Conservation (phyloP, 2,113 vertebrate genomes). For the Lepus europaeus region DNA sequence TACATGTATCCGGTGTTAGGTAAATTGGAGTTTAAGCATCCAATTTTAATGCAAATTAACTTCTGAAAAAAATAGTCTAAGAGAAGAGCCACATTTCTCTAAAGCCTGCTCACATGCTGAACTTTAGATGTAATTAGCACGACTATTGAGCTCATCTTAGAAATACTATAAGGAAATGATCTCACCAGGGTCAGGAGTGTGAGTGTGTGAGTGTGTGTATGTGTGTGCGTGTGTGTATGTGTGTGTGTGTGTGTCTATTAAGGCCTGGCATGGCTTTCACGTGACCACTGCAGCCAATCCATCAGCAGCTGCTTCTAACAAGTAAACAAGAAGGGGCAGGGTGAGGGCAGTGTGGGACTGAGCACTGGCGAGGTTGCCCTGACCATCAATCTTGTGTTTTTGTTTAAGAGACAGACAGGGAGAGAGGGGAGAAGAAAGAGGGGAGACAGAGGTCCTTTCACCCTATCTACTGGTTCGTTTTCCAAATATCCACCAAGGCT, state of each 20-base stretch:
- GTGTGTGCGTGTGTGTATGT: too few relatives aligned
- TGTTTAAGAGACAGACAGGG: too few relatives aligned
- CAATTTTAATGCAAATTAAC: slow-evolving; percentile 80
- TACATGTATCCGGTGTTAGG: slow-evolving; percentile 66
- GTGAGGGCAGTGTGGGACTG: accelerated
- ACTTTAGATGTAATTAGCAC: slow-evolving; percentile 65
- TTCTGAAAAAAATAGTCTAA: slow-evolving; percentile 48
- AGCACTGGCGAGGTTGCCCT: accelerated
- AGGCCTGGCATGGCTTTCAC: neutral
- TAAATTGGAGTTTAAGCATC: slow-evolving; percentile 72
- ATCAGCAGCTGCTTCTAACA: neutral
- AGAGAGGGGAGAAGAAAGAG: too few relatives aligned
- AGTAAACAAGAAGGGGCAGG: neutral
- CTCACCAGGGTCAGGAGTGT: neutral
- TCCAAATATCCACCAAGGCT: too few relatives aligned
- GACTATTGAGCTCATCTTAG: slow-evolving; percentile 57
- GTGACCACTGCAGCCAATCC: neutral
- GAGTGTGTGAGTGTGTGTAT: neutral
- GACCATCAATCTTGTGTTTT: neutral
- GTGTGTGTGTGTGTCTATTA: too few relatives aligned
- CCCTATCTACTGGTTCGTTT: too few relatives aligned
- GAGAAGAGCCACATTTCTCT: slow-evolving; percentile 75
- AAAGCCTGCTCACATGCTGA: slow-evolving; percentile 66
- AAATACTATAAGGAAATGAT: neutral
- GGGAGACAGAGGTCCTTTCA: too few relatives aligned